Base-by-base conservation (phyloP, 2,113 vertebrate genomes). In the Ondatra zibethicus region DNA sequence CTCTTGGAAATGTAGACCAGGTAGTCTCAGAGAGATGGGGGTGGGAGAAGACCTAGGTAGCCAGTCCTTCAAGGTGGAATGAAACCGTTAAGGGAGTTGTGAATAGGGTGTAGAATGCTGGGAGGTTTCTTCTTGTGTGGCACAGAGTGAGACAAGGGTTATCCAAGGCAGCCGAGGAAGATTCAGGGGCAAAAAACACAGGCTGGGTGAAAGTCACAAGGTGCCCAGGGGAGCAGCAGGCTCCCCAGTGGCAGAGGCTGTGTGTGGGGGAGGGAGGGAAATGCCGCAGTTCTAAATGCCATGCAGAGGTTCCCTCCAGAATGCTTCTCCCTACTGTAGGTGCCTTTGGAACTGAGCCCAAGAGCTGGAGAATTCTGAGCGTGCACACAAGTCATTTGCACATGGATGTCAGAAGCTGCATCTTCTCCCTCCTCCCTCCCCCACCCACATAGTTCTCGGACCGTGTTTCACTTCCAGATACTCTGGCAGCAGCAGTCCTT, bases 391-490 rank as follows among this genome's bases (percentile, higher is more conserved):
- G 27, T 63, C 73, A 33, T 63, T 72, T 66, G 70, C 55, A 47
- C 2, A 3, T 1, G 47, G n/a, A 33, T 25, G 29, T 63, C 87
- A 86, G 61, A 70, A 61, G 63, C 12, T 0, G 0, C 27, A 3
- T 84, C 17, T 21, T 63, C 39, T 55, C 36, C 50, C 39, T 33
- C 21, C 23, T 9, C 33, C 8, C 13, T 45, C 19, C 17, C 27
- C 7, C 10, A 33, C 11, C 21, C 36, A 42, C 25, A 78, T 27
- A 45, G 76, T 82, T 70, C 88, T 77, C 33, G 9, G 2, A 19
- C 80, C 70, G 23, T 33, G 45, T 84, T 95, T 90, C 75, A 4
- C 42, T 70, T 78, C 91, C 89, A 82, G 33, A 21, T 36, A 76
- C 12, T 84, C 45, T 58, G 63, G 47, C 61, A 17, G 16, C 6